These are phyloP conservation scores for Athripsodes cinereus DNA, from an alignment of 2,888 invertebrate genomes.

Conservation along the genomic window DNA sequence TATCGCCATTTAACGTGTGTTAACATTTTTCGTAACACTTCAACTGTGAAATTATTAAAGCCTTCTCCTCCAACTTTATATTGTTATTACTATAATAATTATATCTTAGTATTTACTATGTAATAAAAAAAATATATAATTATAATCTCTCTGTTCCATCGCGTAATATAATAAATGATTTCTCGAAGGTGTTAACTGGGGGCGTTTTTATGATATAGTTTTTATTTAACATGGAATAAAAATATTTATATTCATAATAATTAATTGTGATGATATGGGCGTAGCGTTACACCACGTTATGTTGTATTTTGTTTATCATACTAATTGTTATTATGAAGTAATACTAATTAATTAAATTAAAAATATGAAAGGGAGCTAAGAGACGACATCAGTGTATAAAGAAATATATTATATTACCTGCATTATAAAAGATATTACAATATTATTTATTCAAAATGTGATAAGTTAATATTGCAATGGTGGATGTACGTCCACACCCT, in stretches of 20 bases:
- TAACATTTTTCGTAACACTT: slow-evolving; percentile 15
- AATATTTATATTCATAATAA: background rate
- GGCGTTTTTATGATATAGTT: background rate
- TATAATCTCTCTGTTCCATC: no score
- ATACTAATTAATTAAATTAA: background rate
- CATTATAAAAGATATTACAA: no score
- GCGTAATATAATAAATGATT: background rate
- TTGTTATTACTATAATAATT: no score
- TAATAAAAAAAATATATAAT: no score
- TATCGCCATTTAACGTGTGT: no score
- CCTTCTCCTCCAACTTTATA: no score
- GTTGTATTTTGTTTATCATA: background rate
- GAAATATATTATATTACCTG: no score
- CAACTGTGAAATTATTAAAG: slow-evolving; percentile 23
- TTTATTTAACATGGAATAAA: background rate
- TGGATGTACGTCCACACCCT: no score
- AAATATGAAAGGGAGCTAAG: background rate
- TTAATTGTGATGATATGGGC: background rate
- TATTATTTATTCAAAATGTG: no score
- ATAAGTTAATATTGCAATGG: no score
- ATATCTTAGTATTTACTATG: no score
- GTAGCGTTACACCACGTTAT: background rate
- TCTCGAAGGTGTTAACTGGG: background rate
- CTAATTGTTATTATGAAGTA: background rate
- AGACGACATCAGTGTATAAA: background rate